Conservation (phyloP, 2,797 vertebrate genomes). For the Halcyon leucocephala region DNA sequence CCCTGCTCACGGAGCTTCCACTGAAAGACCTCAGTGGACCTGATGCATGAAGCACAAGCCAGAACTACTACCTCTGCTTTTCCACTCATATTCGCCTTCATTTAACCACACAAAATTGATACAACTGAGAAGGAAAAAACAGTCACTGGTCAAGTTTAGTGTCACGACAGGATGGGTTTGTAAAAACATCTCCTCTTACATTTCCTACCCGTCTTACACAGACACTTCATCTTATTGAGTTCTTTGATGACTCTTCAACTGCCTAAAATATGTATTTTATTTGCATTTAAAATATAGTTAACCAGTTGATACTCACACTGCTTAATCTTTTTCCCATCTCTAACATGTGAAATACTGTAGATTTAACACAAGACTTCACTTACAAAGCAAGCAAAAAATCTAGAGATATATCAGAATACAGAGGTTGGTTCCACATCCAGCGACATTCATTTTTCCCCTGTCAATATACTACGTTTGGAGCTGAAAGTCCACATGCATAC, state of each 20-base stretch:
- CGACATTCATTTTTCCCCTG: neutral
- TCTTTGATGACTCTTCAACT: neutral
- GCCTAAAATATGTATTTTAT: neutral
- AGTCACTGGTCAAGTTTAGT: neutral
- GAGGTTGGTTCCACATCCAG: neutral
- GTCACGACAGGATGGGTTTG: neutral
- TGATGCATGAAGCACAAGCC: neutral
- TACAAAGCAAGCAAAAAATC: neutral
- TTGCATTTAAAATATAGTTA: neutral
- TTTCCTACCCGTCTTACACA: neutral
- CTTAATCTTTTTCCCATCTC: neutral
- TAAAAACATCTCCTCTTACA: neutral
- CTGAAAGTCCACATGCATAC: rapidly evolving
- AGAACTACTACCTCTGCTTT: neutral
- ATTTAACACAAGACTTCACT: neutral
- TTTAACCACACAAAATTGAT: neutral
- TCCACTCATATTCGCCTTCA: neutral
- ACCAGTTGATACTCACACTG: neutral
- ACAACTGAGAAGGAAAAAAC: neutral
- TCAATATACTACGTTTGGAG: neutral
- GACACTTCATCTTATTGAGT: neutral
- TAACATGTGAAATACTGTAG: neutral
- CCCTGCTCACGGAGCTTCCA: neutral
- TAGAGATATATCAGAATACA: neutral
- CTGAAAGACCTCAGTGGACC: neutral